Evolutionary conservation across 2,113 vertebrate species (phyloP), one percentile per base, ranked within the genome.

Genomic region (Sinosuthora webbiana): DNA sequence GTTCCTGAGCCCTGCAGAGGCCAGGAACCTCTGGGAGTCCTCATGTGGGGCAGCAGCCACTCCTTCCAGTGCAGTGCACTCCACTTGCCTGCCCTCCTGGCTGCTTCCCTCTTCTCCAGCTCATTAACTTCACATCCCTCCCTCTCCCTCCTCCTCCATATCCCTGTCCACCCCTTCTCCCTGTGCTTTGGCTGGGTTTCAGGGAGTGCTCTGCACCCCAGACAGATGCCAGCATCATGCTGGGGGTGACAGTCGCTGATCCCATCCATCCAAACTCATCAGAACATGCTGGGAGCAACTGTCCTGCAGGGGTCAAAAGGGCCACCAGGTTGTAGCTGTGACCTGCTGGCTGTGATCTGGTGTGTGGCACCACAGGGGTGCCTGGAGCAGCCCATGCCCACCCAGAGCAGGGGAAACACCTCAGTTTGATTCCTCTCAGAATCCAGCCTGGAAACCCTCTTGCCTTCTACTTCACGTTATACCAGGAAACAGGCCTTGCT

Each of bases 1-100:
- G 31, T 19, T 74, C 50, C 35, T 6, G 1, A 67, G 37, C 33
- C 75, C n/a, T 70, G 65, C 27, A 75, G 50, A 85, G 80, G 17
- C 30, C 63, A 31, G 39, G 30, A 89, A 41, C 30, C 7, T 16
- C 52, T 64, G 77, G 49, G 37, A 83, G 11, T 50, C 67, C 2
- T 3, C 25, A 28, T 0, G 0, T 5, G 1, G 16, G 41, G 12
- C 47, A 69, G 78, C 7, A 1, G 15, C 27, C 1, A 0, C 25
- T 92, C 50, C 30, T 90, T 73, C 74, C 55, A 25, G 10, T 2
- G 1, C 73, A 69, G 53, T 12, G 39, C 53, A 23, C 11, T 60
- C 31, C n/a, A 10, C 42, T 81, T 53, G 21, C 45, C 70, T 78
- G 56, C 80, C 23, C 71, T 83, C 42, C 30, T 28, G 7, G 14